phyloP scores from a whole-genome alignment of 1,140 invertebrate species.

The Bathynomus jamesi region DNA sequence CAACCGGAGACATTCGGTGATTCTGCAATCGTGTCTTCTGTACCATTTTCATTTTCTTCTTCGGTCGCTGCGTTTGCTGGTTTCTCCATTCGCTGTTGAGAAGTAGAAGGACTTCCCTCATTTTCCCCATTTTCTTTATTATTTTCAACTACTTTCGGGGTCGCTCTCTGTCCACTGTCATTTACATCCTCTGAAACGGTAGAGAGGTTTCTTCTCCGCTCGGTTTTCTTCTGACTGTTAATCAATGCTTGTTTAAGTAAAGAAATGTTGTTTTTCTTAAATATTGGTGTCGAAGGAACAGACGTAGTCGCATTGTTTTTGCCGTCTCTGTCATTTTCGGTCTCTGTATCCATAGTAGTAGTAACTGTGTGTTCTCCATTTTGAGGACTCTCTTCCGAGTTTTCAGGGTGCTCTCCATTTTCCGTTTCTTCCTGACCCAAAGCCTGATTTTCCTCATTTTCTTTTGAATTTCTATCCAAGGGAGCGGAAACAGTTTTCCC shows the following conservation, averaged over 20 bases:
- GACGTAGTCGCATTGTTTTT: no score
- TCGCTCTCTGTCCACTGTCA: no score
- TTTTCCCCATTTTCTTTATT: not conserved
- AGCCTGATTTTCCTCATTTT: no score
- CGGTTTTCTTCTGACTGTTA: not conserved
- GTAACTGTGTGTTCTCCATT: not conserved
- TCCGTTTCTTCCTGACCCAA: no score
- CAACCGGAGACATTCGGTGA: not conserved
- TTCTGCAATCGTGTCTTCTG: not conserved
- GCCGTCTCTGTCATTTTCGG: no score
- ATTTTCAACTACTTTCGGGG: not conserved
- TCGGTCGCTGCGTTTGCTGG: not conserved
- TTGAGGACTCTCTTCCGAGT: not conserved
- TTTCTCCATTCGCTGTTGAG: not conserved
- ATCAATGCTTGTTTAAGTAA: conserved; percentile 5
- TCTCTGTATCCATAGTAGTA: not conserved
- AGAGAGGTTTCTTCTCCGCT: no score
- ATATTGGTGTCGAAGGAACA: no score
- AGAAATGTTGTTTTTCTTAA: not conserved
- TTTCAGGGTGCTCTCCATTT: not conserved
- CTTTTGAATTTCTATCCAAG: no score
- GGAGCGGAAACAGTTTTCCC: not conserved
- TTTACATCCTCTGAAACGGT: no score
- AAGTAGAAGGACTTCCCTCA: no score
- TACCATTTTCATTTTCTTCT: not conserved